Evolutionary conservation across 53 echinoderm and acorn worm species (phyloP), one percentile per base, ranked within the genome.

Genomic region (Crossaster papposus): DNA sequence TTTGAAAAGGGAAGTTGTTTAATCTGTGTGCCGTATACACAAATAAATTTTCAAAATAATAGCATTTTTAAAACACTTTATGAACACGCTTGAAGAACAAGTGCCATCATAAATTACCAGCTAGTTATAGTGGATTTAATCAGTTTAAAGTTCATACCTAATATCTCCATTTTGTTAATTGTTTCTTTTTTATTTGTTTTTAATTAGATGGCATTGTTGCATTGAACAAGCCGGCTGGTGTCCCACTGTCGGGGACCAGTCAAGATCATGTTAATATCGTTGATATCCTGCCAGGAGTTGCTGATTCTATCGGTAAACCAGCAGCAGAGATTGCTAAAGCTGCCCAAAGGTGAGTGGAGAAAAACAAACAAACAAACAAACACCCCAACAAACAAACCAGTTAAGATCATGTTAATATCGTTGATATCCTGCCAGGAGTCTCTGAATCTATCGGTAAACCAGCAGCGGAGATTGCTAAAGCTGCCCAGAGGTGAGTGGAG

Each of bases 151-250:
- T n/a, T n/a, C n/a, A n/a, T n/a, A n/a, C n/a, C n/a, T n/a, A n/a
- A n/a, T n/a, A n/a, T n/a, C n/a, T n/a, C n/a, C n/a, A n/a, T n/a
- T n/a, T n/a, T n/a, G n/a, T n/a, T n/a, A n/a, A n/a, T n/a, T n/a
- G n/a, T 80, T 13, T 29, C 68, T 28, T 5, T 3, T 68, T 88
- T 62, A 33, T 15, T 35, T 64, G n/a, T 28, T 13, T 76, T 20
- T 30, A 65, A 18, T 1, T 34, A 94, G 94, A 83, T 90, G 93
- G 91, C 18, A 70, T 95, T 26, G 58, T 95, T 64, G 89, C 80
- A 32, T 26, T 95, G 18, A 91, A 77, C 89, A 95, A 95, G 62
- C 95, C 95, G 77, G 82, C 93, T 36, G 91, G 93, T 22, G 36
- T 95, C 18, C 75, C 79, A 34, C 86, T 95, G 18, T 76, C 90